phyloP scores from a whole-genome alignment of 2,888 invertebrate species.

The Smittia aterrima region DNA sequence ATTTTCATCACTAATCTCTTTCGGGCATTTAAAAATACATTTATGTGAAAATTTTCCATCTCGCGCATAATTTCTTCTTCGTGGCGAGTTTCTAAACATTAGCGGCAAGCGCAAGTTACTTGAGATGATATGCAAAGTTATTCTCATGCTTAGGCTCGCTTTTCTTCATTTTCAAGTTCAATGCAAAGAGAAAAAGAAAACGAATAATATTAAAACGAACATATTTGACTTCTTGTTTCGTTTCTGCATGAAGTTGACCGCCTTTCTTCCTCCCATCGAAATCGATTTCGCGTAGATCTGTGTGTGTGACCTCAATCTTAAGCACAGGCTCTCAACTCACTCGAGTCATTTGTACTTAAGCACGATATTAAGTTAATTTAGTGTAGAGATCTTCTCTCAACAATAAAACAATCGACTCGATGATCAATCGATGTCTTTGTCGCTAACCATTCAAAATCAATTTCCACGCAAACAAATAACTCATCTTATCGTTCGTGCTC shows the following conservation, averaged over 20 bases:
- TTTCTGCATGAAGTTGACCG: constrained; percentile 17
- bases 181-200: neutral
- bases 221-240: constrained; percentile 12
- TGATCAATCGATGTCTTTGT: neutral
- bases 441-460: neutral
- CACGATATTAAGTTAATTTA: neutral
- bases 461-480: neutral
- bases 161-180: neutral
- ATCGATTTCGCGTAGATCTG: neutral
- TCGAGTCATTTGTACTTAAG: neutral
- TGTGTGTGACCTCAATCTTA: neutral
- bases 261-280: neutral
- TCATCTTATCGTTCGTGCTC: neutral
- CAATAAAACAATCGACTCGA: neutral
- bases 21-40: neutral
- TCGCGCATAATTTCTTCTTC: neutral
- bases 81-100: neutral
- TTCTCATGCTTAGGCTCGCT: neutral
- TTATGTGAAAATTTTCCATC: neutral
- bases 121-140: neutral
- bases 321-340: neutral
- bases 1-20: neutral
- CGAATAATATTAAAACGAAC: neutral
- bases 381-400: neutral
- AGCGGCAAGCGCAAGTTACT: neutral